phyloP scores from a whole-genome alignment of 2,797 vertebrate genomes.

The Decapterus maruadsi region DNA sequence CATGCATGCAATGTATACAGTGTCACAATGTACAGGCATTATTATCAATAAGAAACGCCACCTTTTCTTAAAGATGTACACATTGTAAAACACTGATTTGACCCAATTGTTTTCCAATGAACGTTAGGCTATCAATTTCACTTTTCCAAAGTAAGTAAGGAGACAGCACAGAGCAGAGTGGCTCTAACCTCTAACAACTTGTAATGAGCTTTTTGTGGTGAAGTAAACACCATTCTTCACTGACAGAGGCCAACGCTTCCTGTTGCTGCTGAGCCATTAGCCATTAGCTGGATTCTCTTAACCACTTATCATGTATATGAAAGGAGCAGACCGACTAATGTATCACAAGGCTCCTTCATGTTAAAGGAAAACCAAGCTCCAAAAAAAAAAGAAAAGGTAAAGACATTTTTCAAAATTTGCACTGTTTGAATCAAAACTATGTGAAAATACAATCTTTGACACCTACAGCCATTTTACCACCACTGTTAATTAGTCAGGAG shows the following conservation, averaged over 20 bases:
- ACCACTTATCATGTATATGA: slow-evolving; percentile 49
- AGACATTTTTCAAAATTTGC: not conserved
- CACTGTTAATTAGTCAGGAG: not conserved
- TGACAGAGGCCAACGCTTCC: slow-evolving; percentile 49
- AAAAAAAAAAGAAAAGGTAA: not conserved
- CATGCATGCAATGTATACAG: no score
- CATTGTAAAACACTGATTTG: no score
- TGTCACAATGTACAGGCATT: no score
- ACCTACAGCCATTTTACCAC: not conserved
- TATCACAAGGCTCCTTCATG: slow-evolving; percentile 20
- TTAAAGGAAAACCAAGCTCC: not conserved
- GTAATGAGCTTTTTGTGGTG: slow-evolving; percentile 51
- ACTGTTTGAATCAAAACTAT: not conserved
- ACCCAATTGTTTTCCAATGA: not conserved
- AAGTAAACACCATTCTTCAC: slow-evolving; percentile 41
- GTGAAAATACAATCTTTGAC: not conserved
- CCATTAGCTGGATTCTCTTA: slow-evolving; percentile 48
- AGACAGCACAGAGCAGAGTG: slow-evolving; percentile 2
- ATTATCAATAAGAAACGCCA: no score
- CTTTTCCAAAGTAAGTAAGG: not conserved
- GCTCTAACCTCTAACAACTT: slow-evolving; percentile 28
- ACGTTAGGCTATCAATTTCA: not conserved
- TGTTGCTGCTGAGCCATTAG: slow-evolving; percentile 61
- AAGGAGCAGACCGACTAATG: slow-evolving; percentile 41
- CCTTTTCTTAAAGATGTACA: no score